Percentiles rank a stretch among this genome's conserved stretches.
These are phyloP conservation scores for Dromiciops gliroides DNA, from an alignment of 2,113 vertebrate species.

Conservation along the genomic window DNA sequence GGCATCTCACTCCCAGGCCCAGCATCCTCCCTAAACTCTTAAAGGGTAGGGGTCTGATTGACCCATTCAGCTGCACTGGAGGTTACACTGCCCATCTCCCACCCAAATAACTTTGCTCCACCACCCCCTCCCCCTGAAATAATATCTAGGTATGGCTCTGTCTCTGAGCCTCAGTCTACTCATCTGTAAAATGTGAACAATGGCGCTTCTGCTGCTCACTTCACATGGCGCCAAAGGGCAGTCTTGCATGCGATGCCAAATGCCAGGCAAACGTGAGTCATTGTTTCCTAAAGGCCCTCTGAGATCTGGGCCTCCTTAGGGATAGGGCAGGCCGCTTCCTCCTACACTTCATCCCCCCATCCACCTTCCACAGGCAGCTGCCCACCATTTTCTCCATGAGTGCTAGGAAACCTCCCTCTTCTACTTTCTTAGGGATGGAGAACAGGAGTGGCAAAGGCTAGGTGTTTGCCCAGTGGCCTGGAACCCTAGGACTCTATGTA, in stretches of 20 bases:
- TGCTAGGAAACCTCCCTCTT: background rate
- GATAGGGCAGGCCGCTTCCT: fast-evolving
- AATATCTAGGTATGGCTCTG: background rate
- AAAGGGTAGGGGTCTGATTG: background rate
- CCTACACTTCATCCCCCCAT: background rate
- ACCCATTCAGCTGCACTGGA: background rate
- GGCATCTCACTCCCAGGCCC: background rate
- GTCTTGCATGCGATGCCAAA: background rate
- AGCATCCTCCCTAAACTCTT: background rate
- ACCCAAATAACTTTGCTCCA: background rate
- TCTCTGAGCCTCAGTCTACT: background rate
- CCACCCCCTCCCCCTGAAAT: background rate
- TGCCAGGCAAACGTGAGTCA: background rate
- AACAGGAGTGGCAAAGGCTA: background rate
- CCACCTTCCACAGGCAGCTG: background rate
- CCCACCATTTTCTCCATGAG: background rate
- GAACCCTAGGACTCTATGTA: background rate
- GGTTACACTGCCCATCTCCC: background rate
- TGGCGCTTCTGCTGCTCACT: background rate
- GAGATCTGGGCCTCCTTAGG: background rate
- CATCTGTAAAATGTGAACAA: background rate
- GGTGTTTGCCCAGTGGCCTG: background rate
- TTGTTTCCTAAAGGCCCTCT: background rate
- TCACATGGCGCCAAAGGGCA: background rate
- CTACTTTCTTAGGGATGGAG: background rate